Evolutionary conservation across 2,888 invertebrate genomes (phyloP).

Genomic region (Xylophagus ater): DNA sequence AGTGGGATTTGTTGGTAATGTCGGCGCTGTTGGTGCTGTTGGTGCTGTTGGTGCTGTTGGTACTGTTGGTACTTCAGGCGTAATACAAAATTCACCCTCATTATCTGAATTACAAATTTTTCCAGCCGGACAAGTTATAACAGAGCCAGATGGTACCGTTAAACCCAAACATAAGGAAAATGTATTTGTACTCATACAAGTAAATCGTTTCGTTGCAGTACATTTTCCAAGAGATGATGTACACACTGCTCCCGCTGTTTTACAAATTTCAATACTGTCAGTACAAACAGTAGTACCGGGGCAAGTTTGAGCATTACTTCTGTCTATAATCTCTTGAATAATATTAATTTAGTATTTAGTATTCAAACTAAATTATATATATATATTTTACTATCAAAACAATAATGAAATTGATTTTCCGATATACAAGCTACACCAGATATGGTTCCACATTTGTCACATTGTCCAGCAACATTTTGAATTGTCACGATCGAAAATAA

Average conservation of each 20-base stretch:
- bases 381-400: neutral
- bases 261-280: conserved; percentile 2
- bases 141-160: neutral
- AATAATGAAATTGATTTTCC: conserved; percentile 2
- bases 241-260: neutral
- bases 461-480: neutral
- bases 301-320: neutral
- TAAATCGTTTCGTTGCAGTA: conserved; percentile 1
- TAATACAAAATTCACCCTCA: conserved; percentile 20
- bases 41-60: too few relatives aligned
- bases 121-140: conserved; percentile 3
- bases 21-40: too few relatives aligned
- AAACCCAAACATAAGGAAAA: conserved; percentile 10
- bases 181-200: conserved; percentile 7
- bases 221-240: conserved; percentile 3
- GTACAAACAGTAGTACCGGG: conserved; percentile 1
- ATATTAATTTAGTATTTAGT: neutral
- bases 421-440: conserved; percentile 9
- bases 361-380: neutral
- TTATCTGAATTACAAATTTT: conserved; percentile 3
- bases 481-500: neutral
- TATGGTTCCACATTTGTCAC: conserved; percentile 7
- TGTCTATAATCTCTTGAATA: neutral
- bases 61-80: too few relatives aligned
- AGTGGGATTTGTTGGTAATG: too few relatives aligned